Conservation (phyloP, 2,797 vertebrate genomes). For the Coreius guichenoti region DNA sequence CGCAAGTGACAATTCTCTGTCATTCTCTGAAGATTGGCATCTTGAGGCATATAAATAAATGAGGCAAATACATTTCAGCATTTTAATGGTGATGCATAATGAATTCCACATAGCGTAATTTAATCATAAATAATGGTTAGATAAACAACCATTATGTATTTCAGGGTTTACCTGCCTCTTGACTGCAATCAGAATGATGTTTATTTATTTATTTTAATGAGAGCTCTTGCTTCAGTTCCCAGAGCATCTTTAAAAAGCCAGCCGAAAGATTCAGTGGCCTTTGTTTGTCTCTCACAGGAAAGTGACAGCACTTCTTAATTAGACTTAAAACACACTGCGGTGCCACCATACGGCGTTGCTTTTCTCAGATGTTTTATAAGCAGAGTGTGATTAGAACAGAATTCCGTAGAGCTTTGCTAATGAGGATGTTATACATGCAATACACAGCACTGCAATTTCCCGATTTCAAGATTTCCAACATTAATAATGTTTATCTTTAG, state of each 20-base stretch:
- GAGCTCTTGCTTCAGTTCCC: constrained; percentile 17
- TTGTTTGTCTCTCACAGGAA: constrained; percentile 17
- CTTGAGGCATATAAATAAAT: neutral
- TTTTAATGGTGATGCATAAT: neutral
- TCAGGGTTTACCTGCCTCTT: constrained; percentile 2
- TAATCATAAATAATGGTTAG: constrained; percentile 8
- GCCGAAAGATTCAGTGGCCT: neutral
- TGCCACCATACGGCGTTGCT: constrained; percentile 10
- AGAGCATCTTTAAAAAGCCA: constrained; percentile 1
- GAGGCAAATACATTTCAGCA: neutral
- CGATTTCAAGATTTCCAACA: constrained; percentile 23
- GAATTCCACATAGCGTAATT: neutral
- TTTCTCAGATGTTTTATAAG: constrained; percentile 15
- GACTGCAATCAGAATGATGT: neutral
- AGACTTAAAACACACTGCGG: constrained; percentile 39
- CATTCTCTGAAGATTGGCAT: neutral
- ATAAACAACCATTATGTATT: constrained; percentile 20
- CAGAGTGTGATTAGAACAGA: constrained; percentile 39
- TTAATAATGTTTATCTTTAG: constrained; percentile 40
- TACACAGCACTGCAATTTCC: constrained; percentile 19
- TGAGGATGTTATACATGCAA: constrained; percentile 39
- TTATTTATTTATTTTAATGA: constrained; percentile 14
- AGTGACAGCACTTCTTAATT: constrained; percentile 49
- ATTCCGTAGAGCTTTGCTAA: constrained; percentile 49
- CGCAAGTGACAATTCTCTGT: too few species aligned